Percentiles rank a stretch among this genome's conserved stretches.
These are phyloP conservation scores for Sorex araneus DNA, from an alignment of 2,113 vertebrate genomes.

Conservation along the genomic window DNA sequence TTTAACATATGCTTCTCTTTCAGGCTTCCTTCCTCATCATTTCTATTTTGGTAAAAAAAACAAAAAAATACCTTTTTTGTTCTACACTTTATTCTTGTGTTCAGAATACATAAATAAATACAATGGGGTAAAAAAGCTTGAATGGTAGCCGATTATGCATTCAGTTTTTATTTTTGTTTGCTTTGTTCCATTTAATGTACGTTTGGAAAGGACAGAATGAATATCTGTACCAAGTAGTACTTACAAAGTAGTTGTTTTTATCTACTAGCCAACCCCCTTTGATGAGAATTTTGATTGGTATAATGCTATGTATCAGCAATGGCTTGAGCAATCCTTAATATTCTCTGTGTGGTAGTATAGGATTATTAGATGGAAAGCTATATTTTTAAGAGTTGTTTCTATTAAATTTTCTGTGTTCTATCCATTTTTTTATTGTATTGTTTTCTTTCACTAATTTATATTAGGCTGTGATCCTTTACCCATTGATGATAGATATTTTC, in stretches of 20 bases:
- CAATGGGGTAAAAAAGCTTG: no score
- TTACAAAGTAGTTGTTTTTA: neutral
- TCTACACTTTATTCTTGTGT: no score
- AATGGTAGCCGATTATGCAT: neutral
- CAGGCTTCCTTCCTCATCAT: no score
- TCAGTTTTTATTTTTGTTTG: neutral
- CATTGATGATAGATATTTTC: neutral
- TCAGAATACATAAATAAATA: no score
- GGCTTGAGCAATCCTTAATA: neutral
- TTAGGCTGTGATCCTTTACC: neutral
- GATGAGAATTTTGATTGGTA: constrained; percentile 25
- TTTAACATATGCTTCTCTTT: no score
- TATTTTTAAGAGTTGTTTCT: neutral
- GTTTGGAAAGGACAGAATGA: neutral
- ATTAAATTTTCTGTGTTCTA: neutral
- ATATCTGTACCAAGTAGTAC: neutral
- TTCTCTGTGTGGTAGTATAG: no score
- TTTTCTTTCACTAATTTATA: constrained; percentile 15
- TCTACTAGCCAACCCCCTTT: neutral
- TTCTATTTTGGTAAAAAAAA: no score
- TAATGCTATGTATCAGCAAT: neutral
- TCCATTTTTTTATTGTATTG: neutral
- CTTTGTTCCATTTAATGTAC: constrained; percentile 2
- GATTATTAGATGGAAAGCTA: constrained; percentile 17
- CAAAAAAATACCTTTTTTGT: no score